phyloP scores from a whole-genome alignment of 2,888 invertebrate genomes.

The Malthinus flaveolus region DNA sequence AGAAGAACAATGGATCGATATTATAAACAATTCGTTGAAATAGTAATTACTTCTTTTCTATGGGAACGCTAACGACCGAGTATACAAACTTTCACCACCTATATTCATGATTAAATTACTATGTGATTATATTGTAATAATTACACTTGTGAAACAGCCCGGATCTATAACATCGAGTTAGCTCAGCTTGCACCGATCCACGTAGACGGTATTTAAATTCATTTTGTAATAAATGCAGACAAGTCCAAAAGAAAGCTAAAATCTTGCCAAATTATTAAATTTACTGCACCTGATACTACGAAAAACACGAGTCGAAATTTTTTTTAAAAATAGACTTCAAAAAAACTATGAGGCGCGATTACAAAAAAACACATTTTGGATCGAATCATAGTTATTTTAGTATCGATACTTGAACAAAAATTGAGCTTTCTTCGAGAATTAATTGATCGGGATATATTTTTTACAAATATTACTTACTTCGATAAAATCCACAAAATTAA shows the following conservation, averaged over 20 bases:
- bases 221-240: not conserved
- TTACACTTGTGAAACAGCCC: slow-evolving; percentile 17
- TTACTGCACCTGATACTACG: not conserved
- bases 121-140: slow-evolving; percentile 10
- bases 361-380: not conserved
- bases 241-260: not conserved
- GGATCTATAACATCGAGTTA: slow-evolving; percentile 13
- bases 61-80: slow-evolving; percentile 36
- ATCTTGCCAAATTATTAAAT: not conserved
- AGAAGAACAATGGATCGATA: slow-evolving; percentile 10
- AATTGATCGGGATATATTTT: not conserved
- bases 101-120: slow-evolving; percentile 30
- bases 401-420: not conserved
- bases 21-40: slow-evolving; percentile 21
- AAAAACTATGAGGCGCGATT: not conserved
- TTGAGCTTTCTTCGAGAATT: not conserved
- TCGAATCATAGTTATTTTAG: not conserved
- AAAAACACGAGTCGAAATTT: not conserved
- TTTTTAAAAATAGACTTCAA: not conserved
- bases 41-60: slow-evolving; percentile 14
- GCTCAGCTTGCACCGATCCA: slow-evolving; percentile 15
- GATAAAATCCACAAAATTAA: slow-evolving; percentile 23
- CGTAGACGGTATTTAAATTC: slow-evolving; percentile 10
- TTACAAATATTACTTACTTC: slow-evolving; percentile 15
- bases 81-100: slow-evolving; percentile 39